These are phyloP conservation scores for Cheumatopsyche charites DNA, from an alignment of 1,140 invertebrate species.

Conservation along the genomic window DNA sequence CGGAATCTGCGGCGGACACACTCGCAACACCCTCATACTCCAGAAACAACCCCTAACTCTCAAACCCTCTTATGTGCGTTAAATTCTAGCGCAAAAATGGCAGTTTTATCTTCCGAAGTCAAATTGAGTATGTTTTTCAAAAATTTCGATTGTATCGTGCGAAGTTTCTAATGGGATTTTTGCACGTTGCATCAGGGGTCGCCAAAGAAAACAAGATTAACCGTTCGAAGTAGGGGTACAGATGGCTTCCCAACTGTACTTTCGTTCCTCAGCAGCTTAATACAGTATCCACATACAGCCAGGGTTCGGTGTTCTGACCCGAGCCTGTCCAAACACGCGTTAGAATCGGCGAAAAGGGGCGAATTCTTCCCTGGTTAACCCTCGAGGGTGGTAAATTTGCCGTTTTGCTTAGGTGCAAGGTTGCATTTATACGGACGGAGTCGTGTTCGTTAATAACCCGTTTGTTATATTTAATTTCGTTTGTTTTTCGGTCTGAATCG, in stretches of 20 bases:
- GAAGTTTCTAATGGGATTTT: too few species aligned
- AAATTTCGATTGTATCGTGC: not conserved
- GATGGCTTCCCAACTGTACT: not conserved
- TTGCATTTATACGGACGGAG: conserved; percentile 22
- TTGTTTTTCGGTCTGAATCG: not conserved
- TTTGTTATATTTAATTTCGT: not conserved
- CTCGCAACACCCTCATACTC: conserved; percentile 51
- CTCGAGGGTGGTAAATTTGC: conserved; percentile 22
- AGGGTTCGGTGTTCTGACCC: conserved; percentile 8
- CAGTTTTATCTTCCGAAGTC: conserved; percentile 7
- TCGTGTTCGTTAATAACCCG: too few species aligned
- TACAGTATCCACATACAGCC: conserved; percentile 29
- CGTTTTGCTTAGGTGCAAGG: conserved; percentile 36
- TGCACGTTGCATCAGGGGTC: not conserved
- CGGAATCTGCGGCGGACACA: conserved; percentile 62
- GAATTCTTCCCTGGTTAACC: conserved; percentile 40
- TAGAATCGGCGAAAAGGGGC: not conserved
- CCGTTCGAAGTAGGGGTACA: not conserved
- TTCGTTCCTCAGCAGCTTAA: conserved; percentile 18
- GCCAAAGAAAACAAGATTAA: conserved; percentile 23
- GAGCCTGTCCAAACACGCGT: conserved; percentile 20
- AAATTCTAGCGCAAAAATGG: conserved; percentile 8
- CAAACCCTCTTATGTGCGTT: not conserved
- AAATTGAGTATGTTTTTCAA: too few species aligned
- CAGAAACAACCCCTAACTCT: conserved; percentile 3